Base-by-base conservation (phyloP, 2,888 invertebrate species). In the Cryptus armator region DNA sequence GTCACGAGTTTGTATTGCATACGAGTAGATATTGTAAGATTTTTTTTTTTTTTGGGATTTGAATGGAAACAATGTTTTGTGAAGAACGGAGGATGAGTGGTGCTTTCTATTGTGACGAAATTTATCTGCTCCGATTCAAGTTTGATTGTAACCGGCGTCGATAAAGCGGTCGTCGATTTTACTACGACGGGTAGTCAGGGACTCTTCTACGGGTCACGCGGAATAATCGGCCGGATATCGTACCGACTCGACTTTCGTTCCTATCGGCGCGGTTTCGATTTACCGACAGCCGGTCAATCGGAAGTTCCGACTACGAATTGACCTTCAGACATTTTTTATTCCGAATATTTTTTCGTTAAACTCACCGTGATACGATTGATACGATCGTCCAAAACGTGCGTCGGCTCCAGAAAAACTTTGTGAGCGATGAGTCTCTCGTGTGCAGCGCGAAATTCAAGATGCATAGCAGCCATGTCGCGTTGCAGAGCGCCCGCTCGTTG, bases 281-380 rank as follows among this genome's bases (percentile, higher is more conserved):
- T 82, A 82, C 81, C 85, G 75, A 66, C 81, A 10, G 64, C 51
- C 59, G 82, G 24, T 85, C n/a, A 68, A 9, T 64, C 53, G 3
- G 10, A 24, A 56, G 37, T 37, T 37, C 37, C 37, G 7, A 24
- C 37, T 37, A 5, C 37, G 37, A 6, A 37, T 37, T 37, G 37
- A 37, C 37, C 37, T 37, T 37, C 6, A 37, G 37, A 37, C 37
- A 37, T 9, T 37, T 37, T 9, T 24, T 24, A 2, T 24, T 24
- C 3, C 24, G 24, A 24, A 24, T 24, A 24, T 24, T 37, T 9
- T 7, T 9, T 37, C 37, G 48, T 10, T 78, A 77, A 84, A 89
- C 92, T 92, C 89, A 94, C 94, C 92, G 93, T 94, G 77, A 94
- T 93, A 87, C 92, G 91, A 85, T 92, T 92, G 86, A 94, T 94